Evolutionary conservation across 2,888 invertebrate genomes (phyloP), one percentile per base, ranked within the genome.

Genomic region (Drosophila kanekoi): DNA sequence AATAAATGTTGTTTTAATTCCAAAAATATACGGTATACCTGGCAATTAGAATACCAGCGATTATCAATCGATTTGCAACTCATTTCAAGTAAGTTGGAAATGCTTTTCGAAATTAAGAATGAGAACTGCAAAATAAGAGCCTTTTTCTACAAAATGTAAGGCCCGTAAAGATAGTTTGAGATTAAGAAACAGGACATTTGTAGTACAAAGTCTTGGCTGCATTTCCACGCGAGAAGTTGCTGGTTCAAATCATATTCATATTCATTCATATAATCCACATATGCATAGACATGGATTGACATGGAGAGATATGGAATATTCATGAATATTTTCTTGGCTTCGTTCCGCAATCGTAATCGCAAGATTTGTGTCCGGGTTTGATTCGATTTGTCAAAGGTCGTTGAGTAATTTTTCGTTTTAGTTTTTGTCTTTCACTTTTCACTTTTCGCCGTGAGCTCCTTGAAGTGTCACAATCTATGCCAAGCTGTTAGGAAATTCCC

Each of bases 401-500:
- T 23, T 14, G 14, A 38, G 37, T 14, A n/a, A 28, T n/a, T 32
- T 16, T 41, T 20, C 18, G 18, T 4, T 28, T 28, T n/a, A 9
- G 4, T 48, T 48, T 20, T 43, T 18, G 3, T 57, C 38, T 47
- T 33, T n/a, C 6, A 9, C 18, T 14, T 11, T 14, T 13, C 14
- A 16, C 16, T 11, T 10, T 20, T 32, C 14, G 16, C 1, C 28
- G 32, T 40, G 11, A 43, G 49, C 51, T 52, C 43, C 59, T 59
- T 32, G 40, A 33, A 45, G 38, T 44, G 53, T 53, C 60, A 37
- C 47, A 51, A 20, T 61, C 37, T 40, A 35, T 40, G 41, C 48
- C 11, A 33, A 53, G 38, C 56, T 68, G 52, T 38, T 65, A 38
- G 45, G 33, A 54, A 51, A 69, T 51, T 54, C 57, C 14, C 10